Evolutionary conservation across 2,888 invertebrate genomes (phyloP), one percentile per base, ranked within the genome.

Genomic region (Andrena praecox): DNA sequence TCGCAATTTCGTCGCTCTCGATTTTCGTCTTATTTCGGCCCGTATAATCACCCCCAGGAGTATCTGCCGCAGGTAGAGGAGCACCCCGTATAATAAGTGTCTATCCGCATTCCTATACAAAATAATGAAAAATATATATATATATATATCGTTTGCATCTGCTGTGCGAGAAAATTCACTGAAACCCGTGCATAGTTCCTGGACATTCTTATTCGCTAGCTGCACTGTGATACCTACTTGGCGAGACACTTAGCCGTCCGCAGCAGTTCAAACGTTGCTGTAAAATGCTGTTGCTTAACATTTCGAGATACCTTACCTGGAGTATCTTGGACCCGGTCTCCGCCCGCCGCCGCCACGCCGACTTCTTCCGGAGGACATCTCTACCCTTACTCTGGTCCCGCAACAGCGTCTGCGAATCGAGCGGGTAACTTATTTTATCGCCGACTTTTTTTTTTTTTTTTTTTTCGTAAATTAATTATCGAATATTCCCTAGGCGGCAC

Each of bases 361-460:
- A 69, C 97, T 97, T 89, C 97, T 95, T 0, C 98, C 98, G 85
- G 97, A 98, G 0, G 98, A 98, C 98, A 98, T 98, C 95, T 98
- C 98, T 20, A 98, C 98, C 82, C 98, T 96, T 71, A 98, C 97
- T 91, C 98, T 96, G 35, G 97, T 97, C 10, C 98, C 98, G 94
- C 98, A 98, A 94, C 97, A 97, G 69, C 98, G 96, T 81, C 98
- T 98, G 92, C 16, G 94, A 93, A 52, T 16, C 56, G 7, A 64
- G 20, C 6, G 7, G 66, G 12, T 16, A 2, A 20, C 29, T 24
- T 31, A 4, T 42, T 48, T 52, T 24, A 24, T 20, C 20, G 20
- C 20, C 20, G 20, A 20, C 20, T 20, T 20, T 20, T 20, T 20
- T 20, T 20, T 20, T 20, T 20, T 20, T 20, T 20, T 20, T 20